phyloP scores from a whole-genome alignment of 2,797 vertebrate genomes.

The Tamandua tetradactyla region DNA sequence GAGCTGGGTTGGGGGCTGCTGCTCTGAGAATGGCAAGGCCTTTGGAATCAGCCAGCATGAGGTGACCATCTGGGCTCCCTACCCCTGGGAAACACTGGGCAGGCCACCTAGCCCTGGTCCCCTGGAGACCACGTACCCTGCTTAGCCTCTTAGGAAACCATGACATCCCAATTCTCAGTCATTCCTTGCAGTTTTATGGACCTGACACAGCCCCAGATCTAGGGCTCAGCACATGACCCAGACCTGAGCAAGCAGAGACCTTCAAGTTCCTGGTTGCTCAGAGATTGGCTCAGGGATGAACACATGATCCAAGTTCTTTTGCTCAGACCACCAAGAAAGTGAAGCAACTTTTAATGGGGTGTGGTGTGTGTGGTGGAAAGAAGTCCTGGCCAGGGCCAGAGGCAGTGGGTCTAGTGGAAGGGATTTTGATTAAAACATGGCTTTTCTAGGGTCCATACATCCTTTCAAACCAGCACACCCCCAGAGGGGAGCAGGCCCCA shows the following conservation, averaged over 20 bases:
- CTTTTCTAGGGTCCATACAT: no score
- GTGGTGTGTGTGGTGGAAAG: no score
- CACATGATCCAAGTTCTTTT: neutral
- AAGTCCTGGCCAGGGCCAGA: no score
- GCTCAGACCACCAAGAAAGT: neutral
- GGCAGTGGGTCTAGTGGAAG: neutral
- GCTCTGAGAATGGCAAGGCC: neutral
- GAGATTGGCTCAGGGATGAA: neutral
- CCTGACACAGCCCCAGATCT: no score
- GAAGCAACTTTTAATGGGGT: neutral
- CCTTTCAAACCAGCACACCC: no score
- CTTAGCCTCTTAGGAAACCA: neutral
- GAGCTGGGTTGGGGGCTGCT: neutral
- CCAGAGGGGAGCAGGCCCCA: neutral
- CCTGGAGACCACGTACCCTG: no score
- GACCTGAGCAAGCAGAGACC: neutral
- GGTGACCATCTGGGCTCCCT: neutral
- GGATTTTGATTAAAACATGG: no score
- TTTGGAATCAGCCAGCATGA: neutral
- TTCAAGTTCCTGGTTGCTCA: neutral
- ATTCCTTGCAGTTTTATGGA: neutral
- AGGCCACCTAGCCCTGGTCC: neutral
- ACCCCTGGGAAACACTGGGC: rapidly evolving
- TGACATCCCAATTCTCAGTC: neutral
- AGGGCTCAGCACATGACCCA: neutral